These are phyloP conservation scores for Erpobdella octoculata DNA, from an alignment of 2,888 invertebrate species.

Conservation along the genomic window DNA sequence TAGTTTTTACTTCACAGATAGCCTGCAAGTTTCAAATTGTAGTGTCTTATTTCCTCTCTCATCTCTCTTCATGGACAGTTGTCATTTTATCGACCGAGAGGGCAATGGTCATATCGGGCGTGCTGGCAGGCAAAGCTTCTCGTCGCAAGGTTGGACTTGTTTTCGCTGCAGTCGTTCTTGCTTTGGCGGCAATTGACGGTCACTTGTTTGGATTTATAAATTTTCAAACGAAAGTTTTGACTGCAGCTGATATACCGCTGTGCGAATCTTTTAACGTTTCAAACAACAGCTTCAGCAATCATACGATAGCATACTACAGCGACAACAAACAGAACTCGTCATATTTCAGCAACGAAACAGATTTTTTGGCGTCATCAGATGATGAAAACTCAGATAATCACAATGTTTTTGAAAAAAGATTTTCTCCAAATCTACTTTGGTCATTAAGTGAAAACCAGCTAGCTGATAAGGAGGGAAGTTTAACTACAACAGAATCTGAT, in stretches of 20 bases:
- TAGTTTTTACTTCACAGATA: neutral
- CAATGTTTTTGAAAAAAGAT: no score
- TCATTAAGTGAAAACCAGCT: neutral
- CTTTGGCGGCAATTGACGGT: neutral
- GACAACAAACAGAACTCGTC: neutral
- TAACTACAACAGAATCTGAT: no score
- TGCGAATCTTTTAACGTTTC: neutral
- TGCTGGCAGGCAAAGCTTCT: neutral
- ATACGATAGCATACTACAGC: neutral
- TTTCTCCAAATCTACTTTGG: neutral
- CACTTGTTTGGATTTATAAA: conserved; percentile 11
- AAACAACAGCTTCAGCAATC: neutral
- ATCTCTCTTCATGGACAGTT: conserved; percentile 21
- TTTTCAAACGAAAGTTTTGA: neutral
- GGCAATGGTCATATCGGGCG: conserved; percentile 2
- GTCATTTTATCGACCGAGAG: conserved; percentile 11
- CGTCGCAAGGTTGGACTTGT: neutral
- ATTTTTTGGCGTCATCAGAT: no score
- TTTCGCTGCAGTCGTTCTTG: neutral
- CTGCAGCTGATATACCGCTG: no score
- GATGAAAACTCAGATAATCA: no score
- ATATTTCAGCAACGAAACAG: neutral
- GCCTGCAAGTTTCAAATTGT: conserved; percentile 9
- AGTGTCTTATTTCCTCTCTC: conserved; percentile 15
- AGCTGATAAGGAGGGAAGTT: no score